Evolutionary conservation across 2,797 vertebrate genomes (phyloP).

Genomic region (Clarias fuscus): DNA sequence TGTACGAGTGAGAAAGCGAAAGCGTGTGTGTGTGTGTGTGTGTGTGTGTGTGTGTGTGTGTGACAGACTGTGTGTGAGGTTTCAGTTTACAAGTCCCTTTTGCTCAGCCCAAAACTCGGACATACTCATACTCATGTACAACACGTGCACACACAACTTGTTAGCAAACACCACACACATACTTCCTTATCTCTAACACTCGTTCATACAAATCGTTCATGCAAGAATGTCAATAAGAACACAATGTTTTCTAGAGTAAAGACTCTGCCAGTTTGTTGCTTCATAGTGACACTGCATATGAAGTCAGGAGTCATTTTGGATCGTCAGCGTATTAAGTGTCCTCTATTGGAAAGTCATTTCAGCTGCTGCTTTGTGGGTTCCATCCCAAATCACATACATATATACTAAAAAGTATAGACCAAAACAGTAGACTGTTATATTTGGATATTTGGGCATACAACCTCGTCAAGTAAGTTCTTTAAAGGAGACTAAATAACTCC

Average conservation of each 20-base stretch:
- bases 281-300: not conserved
- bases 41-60: conserved; percentile 1
- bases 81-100: conserved; percentile 25
- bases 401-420: not conserved
- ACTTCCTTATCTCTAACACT: not conserved
- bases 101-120: not conserved
- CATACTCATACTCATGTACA: too few species aligned
- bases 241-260: not conserved
- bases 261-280: not conserved
- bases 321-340: not conserved
- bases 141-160: conserved; percentile 3
- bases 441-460: not conserved
- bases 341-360: not conserved
- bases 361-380: not conserved
- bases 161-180: conserved; percentile 8
- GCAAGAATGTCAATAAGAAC: not conserved
- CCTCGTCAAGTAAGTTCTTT: too few species aligned
- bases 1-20: too few species aligned
- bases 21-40: not conserved
- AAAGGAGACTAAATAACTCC: too few species aligned
- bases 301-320: not conserved
- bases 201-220: not conserved
- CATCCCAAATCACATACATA: not conserved
- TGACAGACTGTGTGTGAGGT: not conserved
- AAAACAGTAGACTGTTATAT: not conserved